Evolutionary conservation across 2,113 vertebrate species (phyloP).

Genomic region (Cyanoderma ruficeps): DNA sequence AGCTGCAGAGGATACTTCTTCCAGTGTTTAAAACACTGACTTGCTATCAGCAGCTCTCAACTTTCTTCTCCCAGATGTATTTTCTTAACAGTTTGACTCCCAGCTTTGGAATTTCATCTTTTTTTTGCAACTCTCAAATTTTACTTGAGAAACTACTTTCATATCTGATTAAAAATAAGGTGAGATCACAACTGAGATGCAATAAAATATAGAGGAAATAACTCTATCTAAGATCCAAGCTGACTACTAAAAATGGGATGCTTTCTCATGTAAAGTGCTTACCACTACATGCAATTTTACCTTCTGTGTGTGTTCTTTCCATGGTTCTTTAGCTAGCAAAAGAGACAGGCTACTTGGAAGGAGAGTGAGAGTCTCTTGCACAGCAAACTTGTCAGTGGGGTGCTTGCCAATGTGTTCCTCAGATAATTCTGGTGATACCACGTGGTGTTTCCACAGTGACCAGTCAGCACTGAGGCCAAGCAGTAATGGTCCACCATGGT

Average conservation of each 20-base stretch:
- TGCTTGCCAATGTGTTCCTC: slow-evolving; percentile 70
- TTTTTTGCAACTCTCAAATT: neutral
- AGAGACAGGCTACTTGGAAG: slow-evolving; percentile 81
- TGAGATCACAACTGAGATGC: neutral
- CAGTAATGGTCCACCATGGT: slow-evolving; percentile 84
- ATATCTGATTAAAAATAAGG: neutral
- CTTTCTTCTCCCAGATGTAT: neutral
- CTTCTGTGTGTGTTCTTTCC: slow-evolving; percentile 88
- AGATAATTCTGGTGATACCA: neutral
- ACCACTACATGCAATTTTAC: slow-evolving; percentile 62
- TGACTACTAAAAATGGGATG: neutral
- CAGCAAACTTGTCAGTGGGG: slow-evolving; percentile 48
- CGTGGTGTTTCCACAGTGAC: slow-evolving; percentile 76
- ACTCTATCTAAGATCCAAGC: neutral
- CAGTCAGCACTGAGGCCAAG: slow-evolving; percentile 85
- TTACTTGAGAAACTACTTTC: neutral
- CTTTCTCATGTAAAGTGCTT: neutral
- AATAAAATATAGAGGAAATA: neutral
- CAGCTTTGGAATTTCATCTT: neutral
- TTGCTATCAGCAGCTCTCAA: neutral
- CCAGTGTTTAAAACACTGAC: neutral
- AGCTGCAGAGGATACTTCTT: neutral
- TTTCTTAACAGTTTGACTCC: neutral
- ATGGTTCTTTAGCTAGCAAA: slow-evolving; percentile 89
- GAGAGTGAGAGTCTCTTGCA: slow-evolving; percentile 76